Percentiles rank a stretch among this genome's conserved stretches.
Evolutionary conservation across 2,888 invertebrate genomes (phyloP).

Genomic region (Odontocolon sp.): DNA sequence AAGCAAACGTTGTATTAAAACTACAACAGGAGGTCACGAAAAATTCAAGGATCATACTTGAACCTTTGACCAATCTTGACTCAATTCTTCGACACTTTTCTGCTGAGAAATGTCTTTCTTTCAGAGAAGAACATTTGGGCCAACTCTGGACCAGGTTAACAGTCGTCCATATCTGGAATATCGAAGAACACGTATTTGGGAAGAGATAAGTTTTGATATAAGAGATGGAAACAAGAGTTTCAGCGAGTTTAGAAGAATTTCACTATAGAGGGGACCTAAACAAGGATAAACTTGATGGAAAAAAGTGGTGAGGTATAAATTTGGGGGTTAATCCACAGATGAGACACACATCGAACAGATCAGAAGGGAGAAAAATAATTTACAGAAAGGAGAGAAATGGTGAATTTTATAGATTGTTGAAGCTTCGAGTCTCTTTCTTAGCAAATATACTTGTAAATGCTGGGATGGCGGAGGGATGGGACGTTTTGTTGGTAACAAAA

Average conservation of each 20-base stretch:
- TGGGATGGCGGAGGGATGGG: too few relatives aligned
- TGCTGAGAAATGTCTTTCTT: slow-evolving; percentile 5
- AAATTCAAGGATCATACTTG: slow-evolving; percentile 18
- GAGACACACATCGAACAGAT: slow-evolving; percentile 11
- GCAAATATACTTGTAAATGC: slow-evolving; percentile 42
- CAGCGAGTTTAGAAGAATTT: slow-evolving; percentile 17
- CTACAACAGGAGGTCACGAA: slow-evolving; percentile 38
- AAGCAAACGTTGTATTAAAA: slow-evolving; percentile 49
- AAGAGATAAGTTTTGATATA: slow-evolving; percentile 11
- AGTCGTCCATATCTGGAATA: slow-evolving; percentile 27
- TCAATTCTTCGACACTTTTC: too few relatives aligned
- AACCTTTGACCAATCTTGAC: slow-evolving; percentile 35
- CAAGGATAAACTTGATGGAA: slow-evolving; percentile 7
- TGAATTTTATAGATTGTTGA: slow-evolving; percentile 15
- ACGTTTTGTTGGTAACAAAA: too few relatives aligned
- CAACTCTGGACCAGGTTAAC: too few relatives aligned
- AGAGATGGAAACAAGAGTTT: slow-evolving; percentile 1
- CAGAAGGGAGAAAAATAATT: slow-evolving; percentile 25
- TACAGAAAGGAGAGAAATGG: slow-evolving; percentile 1
- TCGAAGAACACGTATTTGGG: slow-evolving; percentile 1
- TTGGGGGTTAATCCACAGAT: slow-evolving; percentile 9
- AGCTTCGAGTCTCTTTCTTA: slow-evolving; percentile 54
- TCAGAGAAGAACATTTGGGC: too few relatives aligned
- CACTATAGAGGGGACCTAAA: slow-evolving; percentile 13
- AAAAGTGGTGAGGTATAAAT: slow-evolving; percentile 1